Conservation (phyloP, 2,113 vertebrate species). For the Syrrhaptes paradoxus region DNA sequence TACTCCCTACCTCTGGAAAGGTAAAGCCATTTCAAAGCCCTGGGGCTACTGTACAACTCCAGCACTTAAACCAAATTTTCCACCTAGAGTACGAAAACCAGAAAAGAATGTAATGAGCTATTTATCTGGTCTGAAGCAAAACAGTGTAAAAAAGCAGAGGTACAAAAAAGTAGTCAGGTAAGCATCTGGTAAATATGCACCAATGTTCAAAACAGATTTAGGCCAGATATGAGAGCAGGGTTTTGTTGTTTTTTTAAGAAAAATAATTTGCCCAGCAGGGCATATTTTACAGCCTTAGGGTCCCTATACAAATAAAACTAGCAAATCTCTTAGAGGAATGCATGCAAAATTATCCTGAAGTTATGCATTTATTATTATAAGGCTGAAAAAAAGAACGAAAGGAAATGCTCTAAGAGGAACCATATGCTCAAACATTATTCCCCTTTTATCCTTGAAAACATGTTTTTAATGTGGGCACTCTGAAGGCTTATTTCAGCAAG, state of each 20-base stretch:
- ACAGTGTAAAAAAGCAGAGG: background rate
- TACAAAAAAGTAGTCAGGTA: background rate
- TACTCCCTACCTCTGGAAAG: background rate
- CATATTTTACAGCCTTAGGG: background rate
- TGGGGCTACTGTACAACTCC: background rate
- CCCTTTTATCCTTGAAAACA: slow-evolving; percentile 22
- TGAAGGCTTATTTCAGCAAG: background rate
- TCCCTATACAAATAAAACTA: slow-evolving; percentile 17
- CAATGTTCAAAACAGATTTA: background rate
- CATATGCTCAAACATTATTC: slow-evolving; percentile 33
- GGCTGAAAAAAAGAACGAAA: background rate
- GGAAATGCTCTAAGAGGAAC: slow-evolving; percentile 45
- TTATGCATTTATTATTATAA: slow-evolving; percentile 44
- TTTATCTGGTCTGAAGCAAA: background rate
- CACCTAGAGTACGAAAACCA: background rate
- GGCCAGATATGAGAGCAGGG: background rate
- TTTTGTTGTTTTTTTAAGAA: background rate
- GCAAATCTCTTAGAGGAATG: slow-evolving; percentile 2
- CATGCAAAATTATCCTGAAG: slow-evolving; percentile 14
- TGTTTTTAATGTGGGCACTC: background rate
- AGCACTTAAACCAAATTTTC: background rate
- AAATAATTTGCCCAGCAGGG: background rate
- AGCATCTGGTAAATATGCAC: background rate
- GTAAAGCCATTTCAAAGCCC: background rate
- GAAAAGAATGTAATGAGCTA: background rate